Evolutionary conservation across 2,113 vertebrate species (phyloP), one percentile per base, ranked within the genome.

Genomic region (Ceyx cyanopectus): DNA sequence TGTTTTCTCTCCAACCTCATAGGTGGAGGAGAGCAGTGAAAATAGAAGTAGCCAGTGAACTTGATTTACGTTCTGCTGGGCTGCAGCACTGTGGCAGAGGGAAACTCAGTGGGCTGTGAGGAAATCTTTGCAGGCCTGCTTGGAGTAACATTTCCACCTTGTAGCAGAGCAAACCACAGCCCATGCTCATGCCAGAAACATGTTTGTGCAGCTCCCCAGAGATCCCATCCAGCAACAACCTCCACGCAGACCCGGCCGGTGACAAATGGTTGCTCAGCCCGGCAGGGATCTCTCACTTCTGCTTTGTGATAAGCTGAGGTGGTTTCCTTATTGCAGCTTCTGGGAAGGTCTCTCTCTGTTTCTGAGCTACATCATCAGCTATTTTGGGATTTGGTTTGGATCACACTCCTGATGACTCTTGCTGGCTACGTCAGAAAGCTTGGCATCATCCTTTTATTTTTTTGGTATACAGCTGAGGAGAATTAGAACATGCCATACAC

Each of bases 301-400:
- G 27, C 10, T 82, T 90, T 86, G 67, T 77, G 87, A 87, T 91
- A 94, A 95, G 80, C 87, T 53, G 63, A 85, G 89, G 92, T 89
- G 53, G n/a, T 90, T 85, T 94, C 81, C 84, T 83, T 73, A 21
- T 43, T 80, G 54, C 66, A 76, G 26, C 24, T 87, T 43, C 56
- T 51, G 82, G 83, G 93, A 84, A 96, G 87, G 72, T 61, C 82
- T 84, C 57, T 85, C 41, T 81, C 62, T 92, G 37, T 37, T 48
- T 84, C 70, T 77, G 30, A 90, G 74, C 54, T 7, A 37, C 26
- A 1, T 14, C 51, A 43, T 2, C 48, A 43, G 91, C 84, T 93
- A 41, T 85, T 93, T 94, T 93, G 34, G 70, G 88, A 24, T 68
- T 92, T 0, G 6, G 57, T 83, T 96, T 92, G 63, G 58, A 9